Evolutionary conservation across 2,888 invertebrate species (phyloP), one percentile per base, ranked within the genome.

Genomic region (Augiades crinisus): DNA sequence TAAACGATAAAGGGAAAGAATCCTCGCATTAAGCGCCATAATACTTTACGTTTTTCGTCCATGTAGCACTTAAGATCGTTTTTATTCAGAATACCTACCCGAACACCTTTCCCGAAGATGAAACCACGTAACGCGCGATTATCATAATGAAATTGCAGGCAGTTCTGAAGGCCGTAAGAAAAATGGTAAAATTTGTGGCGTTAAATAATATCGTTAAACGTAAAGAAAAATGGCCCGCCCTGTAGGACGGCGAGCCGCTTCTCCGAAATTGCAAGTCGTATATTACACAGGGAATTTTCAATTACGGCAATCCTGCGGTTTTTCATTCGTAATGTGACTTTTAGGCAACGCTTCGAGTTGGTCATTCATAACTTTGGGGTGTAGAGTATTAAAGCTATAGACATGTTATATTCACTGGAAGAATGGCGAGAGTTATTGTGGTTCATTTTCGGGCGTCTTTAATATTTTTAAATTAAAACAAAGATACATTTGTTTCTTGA

Each of bases 201-300:
- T 79, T 85, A 85, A 87, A 88, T 87, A 88, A 88, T 88, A 88
- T 81, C 84, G 85, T 85, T 86, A 80, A 81, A 76, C 80, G 73
- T 68, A 68, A 77, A 84, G 85, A 86, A 82, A 87, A 86, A 86
- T 84, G 82, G 65, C 63, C 65, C 63, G 72, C 77, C 81, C 82
- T 78, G 69, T 74, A 79, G 80, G 76, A 80, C 75, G 68, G 68
- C 61, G 68, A 60, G 59, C 58, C 61, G 68, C 68, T 72, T 72
- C 78, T 76, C 78, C 80, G 81, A 87, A 88, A 89, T 88, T 88
- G 88, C 84, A 76, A 80, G 81, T 76, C 88, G 84, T 88, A 88
- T 86, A 86, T 89, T 86, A 86, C 79, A 79, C 81, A 75, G 82
- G 79, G 87, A 89, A 87, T 89, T 89, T 89, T 89, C 89, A 89